phyloP scores from a whole-genome alignment of 2,888 invertebrate species.

The Stenodera caucasica region DNA sequence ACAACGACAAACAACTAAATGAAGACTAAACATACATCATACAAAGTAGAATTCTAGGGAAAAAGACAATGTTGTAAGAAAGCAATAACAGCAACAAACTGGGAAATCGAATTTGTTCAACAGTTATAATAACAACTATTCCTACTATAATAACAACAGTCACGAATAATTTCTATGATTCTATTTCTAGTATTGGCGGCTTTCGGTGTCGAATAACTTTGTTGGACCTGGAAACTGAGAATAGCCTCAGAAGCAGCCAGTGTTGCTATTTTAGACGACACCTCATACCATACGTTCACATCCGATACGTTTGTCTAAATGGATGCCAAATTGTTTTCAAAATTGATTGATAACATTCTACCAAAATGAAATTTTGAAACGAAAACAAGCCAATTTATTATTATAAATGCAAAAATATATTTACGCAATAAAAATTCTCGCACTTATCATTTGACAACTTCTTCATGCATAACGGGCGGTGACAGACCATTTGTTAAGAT shows the following conservation, averaged over 20 bases:
- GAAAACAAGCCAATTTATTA: background rate
- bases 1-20: background rate
- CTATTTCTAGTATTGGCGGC: conserved; percentile 39
- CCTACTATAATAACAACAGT: background rate
- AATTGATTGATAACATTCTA: background rate
- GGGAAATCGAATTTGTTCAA: background rate
- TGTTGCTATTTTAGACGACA: conserved; percentile 33
- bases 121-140: background rate
- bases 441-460: too few species aligned
- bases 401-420: too few species aligned
- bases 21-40: conserved; percentile 3
- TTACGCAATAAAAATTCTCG: too few species aligned
- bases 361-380: conserved; percentile 5
- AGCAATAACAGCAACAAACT: background rate
- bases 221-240: conserved; percentile 44
- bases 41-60: background rate
- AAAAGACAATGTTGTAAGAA: background rate
- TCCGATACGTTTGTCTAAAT: conserved; percentile 21
- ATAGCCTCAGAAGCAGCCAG: conserved; percentile 32
- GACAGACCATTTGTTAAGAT: background rate
- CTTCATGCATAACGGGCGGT: background rate
- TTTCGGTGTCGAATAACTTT: conserved; percentile 40
- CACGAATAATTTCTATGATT: conserved; percentile 11
- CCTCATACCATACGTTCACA: conserved; percentile 23
- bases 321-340: conserved; percentile 16